Base-by-base conservation (phyloP, 2,797 vertebrate genomes). In the Urosaurus nigricauda region DNA sequence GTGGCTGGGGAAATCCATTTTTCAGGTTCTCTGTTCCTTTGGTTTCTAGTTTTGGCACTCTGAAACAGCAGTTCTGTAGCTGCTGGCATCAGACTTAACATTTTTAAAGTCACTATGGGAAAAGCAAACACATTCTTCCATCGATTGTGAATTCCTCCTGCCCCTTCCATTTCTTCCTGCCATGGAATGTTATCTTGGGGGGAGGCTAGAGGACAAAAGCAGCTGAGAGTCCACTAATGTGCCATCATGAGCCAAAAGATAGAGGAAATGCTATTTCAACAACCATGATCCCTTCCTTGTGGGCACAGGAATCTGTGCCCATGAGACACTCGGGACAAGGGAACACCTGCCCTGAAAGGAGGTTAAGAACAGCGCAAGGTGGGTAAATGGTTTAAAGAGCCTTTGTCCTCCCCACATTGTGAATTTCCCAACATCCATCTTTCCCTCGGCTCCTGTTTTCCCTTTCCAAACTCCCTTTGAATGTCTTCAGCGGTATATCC, bases 1-100 rank as follows among this genome's bases (percentile, higher is more conserved):
- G 35, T 3, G 14, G 16, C 2, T 1, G 1, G 0, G 21, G 4
- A 6, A 3, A 11, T 5, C 2, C 2, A 4, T 37, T 32, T 32
- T 13, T 26, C n/a, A 32, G 8, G 32, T 6, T 68, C 37, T 60
- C 60, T 1, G 21, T 3, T 32, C 37, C 24, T 24, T 21, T 11
- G 9, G 4, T 71, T 75, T 13, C 35, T 0, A 9, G 14, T 29
- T 0, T 1, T 2, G 56, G 89, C 89, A 60, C 82, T 68, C 80
- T 19, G 83, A 63, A 37, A 3, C 9, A 53, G 84, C n/a, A 47
- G 70, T 12, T 0, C 5, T 8, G 11, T 2, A 51, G 4, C 53
- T 65, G 8, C 5, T 16, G n/a, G 32, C 14, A 4, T n/a, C 32
- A 17, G 71, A 29, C 7, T 79, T 32, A 29, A 51, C 43, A 14